These are phyloP conservation scores for Camelus dromedarius DNA, from an alignment of 2,113 vertebrate species.

Conservation along the genomic window DNA sequence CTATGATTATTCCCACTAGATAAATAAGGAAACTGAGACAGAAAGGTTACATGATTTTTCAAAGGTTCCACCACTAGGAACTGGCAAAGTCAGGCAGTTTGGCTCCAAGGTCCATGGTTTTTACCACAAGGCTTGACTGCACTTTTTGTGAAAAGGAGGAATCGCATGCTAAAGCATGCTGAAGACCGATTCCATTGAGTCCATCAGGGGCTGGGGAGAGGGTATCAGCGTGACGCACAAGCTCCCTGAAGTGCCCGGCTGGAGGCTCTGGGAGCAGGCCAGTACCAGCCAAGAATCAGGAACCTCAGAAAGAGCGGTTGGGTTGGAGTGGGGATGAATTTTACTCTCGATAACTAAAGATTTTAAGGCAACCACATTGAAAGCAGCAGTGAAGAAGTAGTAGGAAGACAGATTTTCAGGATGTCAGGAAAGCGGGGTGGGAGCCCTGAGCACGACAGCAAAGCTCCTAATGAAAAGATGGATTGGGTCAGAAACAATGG, in stretches of 20 bases:
- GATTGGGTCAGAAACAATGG: neutral
- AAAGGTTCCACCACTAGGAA: neutral
- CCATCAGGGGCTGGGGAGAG: neutral
- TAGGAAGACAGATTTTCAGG: neutral
- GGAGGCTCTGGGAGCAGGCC: neutral
- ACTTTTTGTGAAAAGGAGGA: neutral
- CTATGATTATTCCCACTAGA: neutral
- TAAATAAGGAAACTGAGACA: neutral
- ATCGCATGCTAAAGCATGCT: neutral
- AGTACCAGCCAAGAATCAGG: neutral
- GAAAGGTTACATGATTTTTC: neutral
- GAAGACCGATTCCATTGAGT: neutral
- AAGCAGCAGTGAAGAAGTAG: neutral
- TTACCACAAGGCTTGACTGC: neutral
- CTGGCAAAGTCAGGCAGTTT: neutral
- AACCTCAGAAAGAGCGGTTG: neutral
- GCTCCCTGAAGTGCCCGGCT: neutral
- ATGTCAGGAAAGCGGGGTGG: neutral
- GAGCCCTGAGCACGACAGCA: neutral
- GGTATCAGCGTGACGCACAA: rapidly evolving
- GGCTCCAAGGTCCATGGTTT: neutral
- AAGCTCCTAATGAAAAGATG: neutral
- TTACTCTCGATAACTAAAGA: neutral
- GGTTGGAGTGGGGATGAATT: neutral
- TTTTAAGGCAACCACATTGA: neutral